Conservation (phyloP, 2,113 vertebrate genomes). For the Leucoraja erinaceus region DNA sequence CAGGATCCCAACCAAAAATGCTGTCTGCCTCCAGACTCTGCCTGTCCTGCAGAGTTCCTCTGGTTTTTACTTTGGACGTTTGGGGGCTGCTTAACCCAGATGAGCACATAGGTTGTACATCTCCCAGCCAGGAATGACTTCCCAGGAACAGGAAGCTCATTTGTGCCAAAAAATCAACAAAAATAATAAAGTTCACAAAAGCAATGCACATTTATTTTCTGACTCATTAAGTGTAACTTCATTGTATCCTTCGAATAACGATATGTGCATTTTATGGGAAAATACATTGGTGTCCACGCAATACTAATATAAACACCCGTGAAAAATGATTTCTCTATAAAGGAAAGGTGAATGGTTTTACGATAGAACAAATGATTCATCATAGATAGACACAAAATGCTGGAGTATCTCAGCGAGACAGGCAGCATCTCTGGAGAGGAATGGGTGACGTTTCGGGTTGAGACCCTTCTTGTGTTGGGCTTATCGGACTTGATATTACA, state of each 20-base stretch:
- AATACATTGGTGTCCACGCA: background rate
- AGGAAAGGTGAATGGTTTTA: background rate
- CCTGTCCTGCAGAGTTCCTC: too few relatives aligned
- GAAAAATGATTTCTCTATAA: background rate
- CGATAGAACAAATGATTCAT: background rate
- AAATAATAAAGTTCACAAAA: background rate
- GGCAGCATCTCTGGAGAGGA: too few relatives aligned
- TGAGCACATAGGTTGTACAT: background rate
- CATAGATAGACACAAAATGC: background rate
- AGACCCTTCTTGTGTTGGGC: too few relatives aligned
- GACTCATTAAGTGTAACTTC: background rate
- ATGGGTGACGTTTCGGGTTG: too few relatives aligned
- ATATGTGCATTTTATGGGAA: background rate
- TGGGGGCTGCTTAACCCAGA: background rate
- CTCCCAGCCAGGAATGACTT: background rate
- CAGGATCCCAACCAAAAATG: too few relatives aligned
- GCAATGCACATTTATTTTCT: background rate
- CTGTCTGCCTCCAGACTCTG: too few relatives aligned
- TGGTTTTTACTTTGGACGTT: too few relatives aligned
- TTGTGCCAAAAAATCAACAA: background rate
- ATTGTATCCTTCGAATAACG: background rate
- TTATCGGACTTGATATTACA: too few relatives aligned
- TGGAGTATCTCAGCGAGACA: too few relatives aligned
- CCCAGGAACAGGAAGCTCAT: background rate
- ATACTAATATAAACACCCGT: background rate